Base-by-base conservation (phyloP, 1,140 invertebrate species). In the Pissodes strobi region DNA sequence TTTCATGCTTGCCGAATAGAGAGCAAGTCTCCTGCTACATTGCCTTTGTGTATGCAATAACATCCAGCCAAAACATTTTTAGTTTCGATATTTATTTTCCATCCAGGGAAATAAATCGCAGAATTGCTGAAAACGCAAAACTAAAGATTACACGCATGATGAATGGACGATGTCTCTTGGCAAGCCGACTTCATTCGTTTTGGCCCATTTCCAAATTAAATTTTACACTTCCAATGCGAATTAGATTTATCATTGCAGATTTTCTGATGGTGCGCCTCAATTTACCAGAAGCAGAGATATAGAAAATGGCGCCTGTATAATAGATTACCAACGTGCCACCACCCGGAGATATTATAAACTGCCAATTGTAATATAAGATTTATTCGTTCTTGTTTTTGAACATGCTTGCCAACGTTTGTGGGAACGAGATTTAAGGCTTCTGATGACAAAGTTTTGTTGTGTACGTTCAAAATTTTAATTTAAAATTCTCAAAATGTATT, bases 241-340 rank as follows among this genome's bases (percentile, higher is more conserved):
- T 65, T 57, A 61, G 62, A 68, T 68, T 68, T 68, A 68, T 68
- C 58, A 58, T 68, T 68, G 67, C 67, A 68, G 67, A 68, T 65
- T 64, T 65, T 61, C 62, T 56, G 62, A 52, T 61, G 39, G 25
- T 30, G 56, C 39, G 56, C 41, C 58, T 66, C 67, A 57, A 66
- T 68, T 68, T 62, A 68, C 59, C 61, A 62, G 39, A 61, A 51
- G 48, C 34, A n/a, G 17, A 2, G 10, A n/a, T 18, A 43, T 17
- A 10, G 39, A 39, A 43, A 43, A 18, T 43, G 15, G 39, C 8
- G 17, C 5, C 17, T 17, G 13, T n/a, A 43, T 18, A 43, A 43
- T 43, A 43, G 39, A 43, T 43, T 15, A 43, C 18, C 39, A 9
- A 9, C 25, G 25, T 27, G 39, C 39, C 15, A 43, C 39, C 39